Percentiles rank a stretch among this genome's conserved stretches.
These are phyloP conservation scores for Poecilia wingei DNA, from an alignment of 2,797 vertebrate genomes.

Conservation along the genomic window DNA sequence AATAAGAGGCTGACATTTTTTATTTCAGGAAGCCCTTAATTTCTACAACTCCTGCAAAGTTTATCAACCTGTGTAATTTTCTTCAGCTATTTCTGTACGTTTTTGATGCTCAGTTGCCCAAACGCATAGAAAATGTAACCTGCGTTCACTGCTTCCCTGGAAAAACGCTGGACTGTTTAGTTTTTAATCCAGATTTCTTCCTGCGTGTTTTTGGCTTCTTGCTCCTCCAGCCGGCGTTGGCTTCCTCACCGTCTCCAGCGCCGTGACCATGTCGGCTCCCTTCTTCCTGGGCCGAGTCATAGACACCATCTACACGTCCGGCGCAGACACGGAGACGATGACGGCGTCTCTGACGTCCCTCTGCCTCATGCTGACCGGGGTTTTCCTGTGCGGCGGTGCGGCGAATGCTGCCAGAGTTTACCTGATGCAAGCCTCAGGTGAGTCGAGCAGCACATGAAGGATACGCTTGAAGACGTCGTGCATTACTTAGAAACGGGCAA, in stretches of 20 bases:
- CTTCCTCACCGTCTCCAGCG: constrained; percentile 92
- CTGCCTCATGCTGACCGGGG: constrained; percentile 86
- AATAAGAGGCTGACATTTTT: background rate
- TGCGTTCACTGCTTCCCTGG: background rate
- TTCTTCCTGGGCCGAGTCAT: constrained; percentile 95
- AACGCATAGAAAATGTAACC: background rate
- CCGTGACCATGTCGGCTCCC: constrained; percentile 96
- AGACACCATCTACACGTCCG: constrained; percentile 89
- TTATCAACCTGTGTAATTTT: background rate
- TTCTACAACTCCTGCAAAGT: background rate
- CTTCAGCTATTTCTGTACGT: background rate
- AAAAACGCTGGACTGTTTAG: background rate
- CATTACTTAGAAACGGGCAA: background rate
- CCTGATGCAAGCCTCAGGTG: constrained; percentile 96
- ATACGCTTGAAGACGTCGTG: background rate
- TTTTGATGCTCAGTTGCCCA: background rate
- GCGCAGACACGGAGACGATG: constrained; percentile 78
- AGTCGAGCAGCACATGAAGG: constrained; percentile 24
- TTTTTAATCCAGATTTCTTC: background rate
- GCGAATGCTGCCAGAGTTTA: constrained; percentile 93
- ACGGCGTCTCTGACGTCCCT: constrained; percentile 83
- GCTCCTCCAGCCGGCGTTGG: constrained; percentile 86
- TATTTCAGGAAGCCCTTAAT: background rate
- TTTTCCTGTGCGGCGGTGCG: constrained; percentile 91
- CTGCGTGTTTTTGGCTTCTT: background rate